Evolutionary conservation across 2,113 vertebrate species (phyloP), one percentile per base, ranked within the genome.

Genomic region (Tachysurus fulvidraco): DNA sequence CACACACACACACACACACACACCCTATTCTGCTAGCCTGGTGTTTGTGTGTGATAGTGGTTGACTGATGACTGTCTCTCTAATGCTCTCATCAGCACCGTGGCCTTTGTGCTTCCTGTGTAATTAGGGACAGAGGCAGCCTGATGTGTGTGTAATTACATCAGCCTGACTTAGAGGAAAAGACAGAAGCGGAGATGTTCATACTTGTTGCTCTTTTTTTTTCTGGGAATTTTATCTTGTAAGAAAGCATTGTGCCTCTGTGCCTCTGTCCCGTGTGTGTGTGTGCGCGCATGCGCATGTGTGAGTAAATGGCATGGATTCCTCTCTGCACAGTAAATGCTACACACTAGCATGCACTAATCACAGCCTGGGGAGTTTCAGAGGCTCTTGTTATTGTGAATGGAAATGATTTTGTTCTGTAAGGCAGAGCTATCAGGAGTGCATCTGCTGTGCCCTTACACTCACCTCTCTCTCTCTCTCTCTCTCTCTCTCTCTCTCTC

Each of bases 41-140:
- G 64, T 71, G 84, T 64, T 50, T 78, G 84, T 86, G 50, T 86
- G 73, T 79, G 84, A 85, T 6, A 28, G 84, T 79, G 69, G 54
- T 19, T 54, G 62, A 87, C 79, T 83, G 85, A 83, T 62, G 80
- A 57, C 69, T 62, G 79, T 82, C 79, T 86, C 79, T 28, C 36
- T 85, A 64, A 81, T 64, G 23, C 57, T 50, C 78, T 73, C 54
- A 81, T 81, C 85, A 81, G 83, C 71, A 62, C 73, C 36, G 25
- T 86, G 85, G 79, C 85, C 85, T 86, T 73, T 81, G 36, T 74
- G 65, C 55, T 73, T 81, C 85, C 85, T 71, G 79, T 74, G 57
- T 86, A 86, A 86, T 86, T 86, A 86, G 57, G 69, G 79, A 74
- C 79, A 41, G 28, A 57, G 41, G 55, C 41, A 55, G 55, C n/a